Evolutionary conservation across 2,797 vertebrate species (phyloP), one percentile per base, ranked within the genome.

Genomic region (Amblyopsis hoosieri): DNA sequence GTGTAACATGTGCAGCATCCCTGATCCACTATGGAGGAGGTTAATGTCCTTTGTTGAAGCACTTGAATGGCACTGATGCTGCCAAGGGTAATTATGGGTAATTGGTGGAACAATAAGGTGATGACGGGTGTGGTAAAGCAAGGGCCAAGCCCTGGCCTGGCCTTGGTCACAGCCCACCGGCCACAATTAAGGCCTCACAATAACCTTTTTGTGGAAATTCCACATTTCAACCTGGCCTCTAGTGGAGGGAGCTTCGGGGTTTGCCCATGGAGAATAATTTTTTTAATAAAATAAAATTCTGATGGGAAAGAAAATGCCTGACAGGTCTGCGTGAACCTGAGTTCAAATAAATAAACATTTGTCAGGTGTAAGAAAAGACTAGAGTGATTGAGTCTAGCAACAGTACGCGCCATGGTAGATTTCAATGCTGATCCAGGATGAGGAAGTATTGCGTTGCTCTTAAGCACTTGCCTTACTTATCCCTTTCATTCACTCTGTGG

Each of bases 81-180:
- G 89, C 89, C 88, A 91, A 79, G 78, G 76, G 89, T 90, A 90
- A 92, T 93, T 92, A 91, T 59, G 78, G 80, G 83, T 91, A 92
- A 92, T 90, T 89, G 86, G 81, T 55, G 72, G 85, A 83, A 92
- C 90, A 93, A 92, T 91, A 71, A 87, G 76, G 81, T 47, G 88
- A 89, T 87, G 90, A 91, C 86, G 92, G 81, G 81, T 79, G 78
- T 79, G 80, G 75, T 78, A 75, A 66, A 54, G 66, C 62, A 60
- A 59, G 75, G 81, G 65, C 73, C 72, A 80, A 62, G 75, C 67
- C 63, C 68, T 13, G 45, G 67, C 76, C 62, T 62, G 23, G 33
- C 75, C 51, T 8, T 66, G 42, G 81, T 88, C 84, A 85, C 85
- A 80, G 83, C 64, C 81, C 78, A 77, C 85, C 76, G 82, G 76